phyloP scores from a whole-genome alignment of 1,140 invertebrate genomes.

The Gonioctena quinquepunctata region DNA sequence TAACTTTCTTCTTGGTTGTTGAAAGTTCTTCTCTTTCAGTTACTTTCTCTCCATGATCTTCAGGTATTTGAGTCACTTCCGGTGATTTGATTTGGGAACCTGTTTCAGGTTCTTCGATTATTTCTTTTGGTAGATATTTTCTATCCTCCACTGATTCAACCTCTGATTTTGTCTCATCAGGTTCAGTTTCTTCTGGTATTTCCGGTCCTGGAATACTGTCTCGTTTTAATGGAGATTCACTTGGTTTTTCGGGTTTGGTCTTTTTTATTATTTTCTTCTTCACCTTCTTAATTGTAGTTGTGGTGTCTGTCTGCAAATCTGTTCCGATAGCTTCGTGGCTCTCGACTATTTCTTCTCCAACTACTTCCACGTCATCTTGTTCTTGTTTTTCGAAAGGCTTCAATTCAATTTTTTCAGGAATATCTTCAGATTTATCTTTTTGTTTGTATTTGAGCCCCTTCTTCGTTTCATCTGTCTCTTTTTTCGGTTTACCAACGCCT shows the following conservation, averaged over 20 bases:
- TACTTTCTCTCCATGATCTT: background rate
- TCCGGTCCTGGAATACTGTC: conserved; percentile 25
- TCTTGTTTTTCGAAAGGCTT: conserved; percentile 59
- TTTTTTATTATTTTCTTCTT: conserved; percentile 23
- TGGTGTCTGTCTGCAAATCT: conserved; percentile 6
- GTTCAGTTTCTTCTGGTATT: conserved; percentile 30
- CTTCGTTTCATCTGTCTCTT: conserved; percentile 46
- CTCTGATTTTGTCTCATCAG: background rate
- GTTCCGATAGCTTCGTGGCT: conserved; percentile 22
- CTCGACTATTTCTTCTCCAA: conserved; percentile 23
- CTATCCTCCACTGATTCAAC: background rate
- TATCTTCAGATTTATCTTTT: conserved; percentile 59
- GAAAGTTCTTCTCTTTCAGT: conserved; percentile 9
- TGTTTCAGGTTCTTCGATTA: background rate
- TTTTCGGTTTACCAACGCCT: conserved; percentile 37
- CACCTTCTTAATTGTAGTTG: background rate
- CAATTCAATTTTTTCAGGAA: conserved; percentile 57
- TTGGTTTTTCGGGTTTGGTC: background rate
- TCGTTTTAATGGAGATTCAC: background rate
- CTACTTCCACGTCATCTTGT: conserved; percentile 39
- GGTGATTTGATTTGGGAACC: background rate
- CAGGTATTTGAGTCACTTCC: background rate
- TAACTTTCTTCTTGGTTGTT: conserved; percentile 40
- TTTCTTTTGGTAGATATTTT: background rate
- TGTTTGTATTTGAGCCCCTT: conserved; percentile 60